Evolutionary conservation across 2,113 vertebrate species (phyloP).

Genomic region (Passer montanus): DNA sequence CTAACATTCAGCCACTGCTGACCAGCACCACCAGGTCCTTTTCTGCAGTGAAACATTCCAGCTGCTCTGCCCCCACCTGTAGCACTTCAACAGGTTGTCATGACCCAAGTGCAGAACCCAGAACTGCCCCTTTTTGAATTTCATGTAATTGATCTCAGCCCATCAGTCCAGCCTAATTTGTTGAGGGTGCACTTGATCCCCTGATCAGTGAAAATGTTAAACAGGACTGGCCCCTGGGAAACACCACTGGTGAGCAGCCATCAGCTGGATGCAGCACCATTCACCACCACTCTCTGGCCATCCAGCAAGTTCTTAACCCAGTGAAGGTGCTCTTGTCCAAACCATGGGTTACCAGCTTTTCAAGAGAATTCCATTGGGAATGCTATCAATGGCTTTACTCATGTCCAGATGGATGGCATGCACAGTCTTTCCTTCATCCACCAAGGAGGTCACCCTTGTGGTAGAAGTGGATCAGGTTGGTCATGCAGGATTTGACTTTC

Average conservation of each 20-base stretch:
- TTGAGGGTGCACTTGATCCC: neutral
- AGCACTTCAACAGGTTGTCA: neutral
- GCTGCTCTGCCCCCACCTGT: neutral
- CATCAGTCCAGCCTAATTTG: neutral
- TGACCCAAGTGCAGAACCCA: too few species aligned
- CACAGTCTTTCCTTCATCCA: neutral
- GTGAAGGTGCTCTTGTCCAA: neutral
- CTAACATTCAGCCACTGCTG: neutral
- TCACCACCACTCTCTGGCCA: too few species aligned
- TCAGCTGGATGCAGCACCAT: neutral
- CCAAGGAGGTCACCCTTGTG: neutral
- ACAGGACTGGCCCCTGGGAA: neutral
- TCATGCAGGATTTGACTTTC: neutral
- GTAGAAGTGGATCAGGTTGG: neutral
- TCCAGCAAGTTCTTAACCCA: neutral
- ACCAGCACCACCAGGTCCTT: accelerated
- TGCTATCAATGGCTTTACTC: neutral
- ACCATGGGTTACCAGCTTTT: neutral
- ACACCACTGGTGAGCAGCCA: neutral
- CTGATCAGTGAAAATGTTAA: neutral
- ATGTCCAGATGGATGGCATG: neutral
- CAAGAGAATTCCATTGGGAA: neutral
- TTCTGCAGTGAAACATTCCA: neutral
- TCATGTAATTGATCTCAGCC: neutral
- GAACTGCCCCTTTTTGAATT: neutral